Evolutionary conservation across 2,888 invertebrate genomes (phyloP).

Genomic region (Ctenicera cuprea): DNA sequence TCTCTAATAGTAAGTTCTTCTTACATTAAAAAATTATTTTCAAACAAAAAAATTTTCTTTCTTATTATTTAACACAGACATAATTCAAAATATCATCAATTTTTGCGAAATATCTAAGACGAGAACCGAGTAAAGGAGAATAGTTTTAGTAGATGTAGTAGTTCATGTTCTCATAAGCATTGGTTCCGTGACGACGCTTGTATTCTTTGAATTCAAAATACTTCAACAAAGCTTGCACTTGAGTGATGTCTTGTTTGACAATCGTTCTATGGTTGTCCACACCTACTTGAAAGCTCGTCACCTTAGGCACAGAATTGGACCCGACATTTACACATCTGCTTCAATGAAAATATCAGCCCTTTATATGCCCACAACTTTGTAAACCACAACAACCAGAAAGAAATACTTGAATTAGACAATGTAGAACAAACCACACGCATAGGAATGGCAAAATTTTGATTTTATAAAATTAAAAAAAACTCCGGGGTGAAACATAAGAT

Average conservation of each 20-base stretch:
- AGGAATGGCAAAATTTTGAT: no score
- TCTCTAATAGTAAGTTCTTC: no score
- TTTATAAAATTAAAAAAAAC: no score
- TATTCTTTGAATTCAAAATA: slow-evolving; percentile 37
- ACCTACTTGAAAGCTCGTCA: slow-evolving; percentile 70
- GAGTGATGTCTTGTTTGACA: slow-evolving; percentile 71
- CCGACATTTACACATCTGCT: slow-evolving; percentile 65
- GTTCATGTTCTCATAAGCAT: slow-evolving; percentile 16
- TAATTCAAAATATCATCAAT: no score
- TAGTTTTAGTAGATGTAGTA: neutral
- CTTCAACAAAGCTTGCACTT: slow-evolving; percentile 48
- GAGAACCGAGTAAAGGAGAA: no score
- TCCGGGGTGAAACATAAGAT: no score
- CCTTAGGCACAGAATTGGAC: slow-evolving; percentile 66
- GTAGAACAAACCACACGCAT: no score
- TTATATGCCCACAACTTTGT: neutral
- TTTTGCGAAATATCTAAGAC: no score
- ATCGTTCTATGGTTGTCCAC: slow-evolving; percentile 69
- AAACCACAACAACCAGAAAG: neutral
- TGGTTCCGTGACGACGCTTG: slow-evolving; percentile 23
- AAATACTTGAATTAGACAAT: neutral
- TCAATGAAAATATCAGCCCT: slow-evolving; percentile 41
- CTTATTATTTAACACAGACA: no score
- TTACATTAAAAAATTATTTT: no score
- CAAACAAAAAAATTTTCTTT: no score